Evolutionary conservation across 2,113 vertebrate species (phyloP).

Genomic region (Salvelinus sp.): DNA sequence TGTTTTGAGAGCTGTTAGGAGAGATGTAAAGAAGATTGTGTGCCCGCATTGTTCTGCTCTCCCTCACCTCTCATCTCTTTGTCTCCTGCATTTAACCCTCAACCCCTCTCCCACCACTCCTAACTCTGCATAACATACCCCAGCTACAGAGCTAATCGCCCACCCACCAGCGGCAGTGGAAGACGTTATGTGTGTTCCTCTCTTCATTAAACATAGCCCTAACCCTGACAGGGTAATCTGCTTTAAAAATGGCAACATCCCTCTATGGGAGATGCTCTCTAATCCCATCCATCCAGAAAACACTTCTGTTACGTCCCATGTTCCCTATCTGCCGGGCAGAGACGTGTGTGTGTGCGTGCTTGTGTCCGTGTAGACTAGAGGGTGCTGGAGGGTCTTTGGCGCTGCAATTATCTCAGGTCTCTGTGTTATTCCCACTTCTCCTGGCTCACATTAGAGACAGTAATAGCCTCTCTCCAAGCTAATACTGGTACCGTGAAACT

Average conservation of each 20-base stretch:
- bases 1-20: no score
- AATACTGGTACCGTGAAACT: conserved; percentile 75
- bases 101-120: not conserved
- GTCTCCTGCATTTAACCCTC: not conserved
- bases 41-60: not conserved
- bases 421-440: conserved; percentile 66
- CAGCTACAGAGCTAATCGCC: not conserved
- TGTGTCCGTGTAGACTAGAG: conserved; percentile 6
- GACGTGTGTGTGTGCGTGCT: not conserved
- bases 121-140: not conserved
- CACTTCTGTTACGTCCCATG: conserved; percentile 18
- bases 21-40: no score
- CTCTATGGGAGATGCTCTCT: conserved; percentile 40
- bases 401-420: conserved; percentile 61
- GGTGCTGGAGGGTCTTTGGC: conserved; percentile 35
- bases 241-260: conserved; percentile 31
- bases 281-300: conserved; percentile 15
- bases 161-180: not conserved
- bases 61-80: no score
- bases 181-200: not conserved
- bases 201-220: not conserved
- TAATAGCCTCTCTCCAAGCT: conserved; percentile 69
- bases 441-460: conserved; percentile 67
- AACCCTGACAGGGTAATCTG: conserved; percentile 13
- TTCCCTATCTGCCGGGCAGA: not conserved